Evolutionary conservation across 2,888 invertebrate genomes (phyloP).

Genomic region (Lepidochitona cinerea): DNA sequence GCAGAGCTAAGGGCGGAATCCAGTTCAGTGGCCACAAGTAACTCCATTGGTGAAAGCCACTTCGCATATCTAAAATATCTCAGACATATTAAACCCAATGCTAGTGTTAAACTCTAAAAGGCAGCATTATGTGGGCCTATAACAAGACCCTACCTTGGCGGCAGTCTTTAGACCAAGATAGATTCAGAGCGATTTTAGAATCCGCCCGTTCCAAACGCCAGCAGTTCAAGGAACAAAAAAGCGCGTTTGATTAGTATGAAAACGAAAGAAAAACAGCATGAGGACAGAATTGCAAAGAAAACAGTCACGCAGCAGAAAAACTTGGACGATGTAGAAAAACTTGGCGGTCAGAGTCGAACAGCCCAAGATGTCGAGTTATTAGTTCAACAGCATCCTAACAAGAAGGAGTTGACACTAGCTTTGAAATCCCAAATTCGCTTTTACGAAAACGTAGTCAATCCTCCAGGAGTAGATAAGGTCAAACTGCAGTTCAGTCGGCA

Average conservation of each 20-base stretch:
- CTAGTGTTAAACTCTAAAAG: not conserved
- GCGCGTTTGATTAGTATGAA: not conserved
- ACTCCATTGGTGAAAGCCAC: not conserved
- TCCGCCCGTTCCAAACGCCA: not conserved
- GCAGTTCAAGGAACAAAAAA: not conserved
- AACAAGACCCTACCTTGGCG: not conserved
- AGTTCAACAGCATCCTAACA: too few species aligned
- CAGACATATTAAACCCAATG: not conserved
- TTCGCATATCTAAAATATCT: not conserved
- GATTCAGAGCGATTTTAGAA: not conserved
- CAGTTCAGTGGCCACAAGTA: not conserved
- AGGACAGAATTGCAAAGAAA: not conserved
- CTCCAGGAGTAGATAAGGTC: too few species aligned
- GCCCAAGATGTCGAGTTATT: not conserved
- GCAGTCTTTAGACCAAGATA: not conserved
- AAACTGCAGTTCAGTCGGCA: too few species aligned
- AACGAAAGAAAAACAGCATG: not conserved
- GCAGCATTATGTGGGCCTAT: constrained; percentile 1
- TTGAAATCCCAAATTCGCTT: too few species aligned
- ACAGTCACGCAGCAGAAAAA: not conserved
- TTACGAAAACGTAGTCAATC: too few species aligned
- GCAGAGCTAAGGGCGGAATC: not conserved
- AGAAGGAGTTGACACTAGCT: too few species aligned
- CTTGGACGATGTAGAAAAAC: not conserved
- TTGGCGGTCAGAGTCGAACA: not conserved